These are phyloP conservation scores for Potorous gilbertii DNA, from an alignment of 2,797 vertebrate genomes.

Conservation along the genomic window DNA sequence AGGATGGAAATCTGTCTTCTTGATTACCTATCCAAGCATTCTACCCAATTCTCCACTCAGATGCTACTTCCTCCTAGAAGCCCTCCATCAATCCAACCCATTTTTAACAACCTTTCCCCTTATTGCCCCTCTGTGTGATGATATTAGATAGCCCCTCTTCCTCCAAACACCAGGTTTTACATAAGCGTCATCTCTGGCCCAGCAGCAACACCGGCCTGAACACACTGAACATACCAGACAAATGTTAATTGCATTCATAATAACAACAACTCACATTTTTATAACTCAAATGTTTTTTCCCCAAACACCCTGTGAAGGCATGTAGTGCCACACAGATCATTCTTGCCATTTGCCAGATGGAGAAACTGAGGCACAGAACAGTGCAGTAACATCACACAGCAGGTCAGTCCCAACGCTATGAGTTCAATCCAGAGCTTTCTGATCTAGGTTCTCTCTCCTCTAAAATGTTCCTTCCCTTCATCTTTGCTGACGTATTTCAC, in stretches of 20 bases:
- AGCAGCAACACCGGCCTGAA: not conserved
- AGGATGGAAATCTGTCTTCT: not conserved
- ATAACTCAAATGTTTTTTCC: not conserved
- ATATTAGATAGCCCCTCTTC: not conserved
- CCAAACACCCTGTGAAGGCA: not conserved
- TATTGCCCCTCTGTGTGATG: not conserved
- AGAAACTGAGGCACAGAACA: not conserved
- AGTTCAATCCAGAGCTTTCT: not conserved
- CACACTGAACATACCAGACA: not conserved
- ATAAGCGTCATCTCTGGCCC: not conserved
- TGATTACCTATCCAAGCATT: not conserved
- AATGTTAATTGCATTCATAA: not conserved
- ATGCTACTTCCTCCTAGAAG: not conserved
- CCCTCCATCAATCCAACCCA: not conserved
- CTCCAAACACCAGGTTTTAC: not conserved
- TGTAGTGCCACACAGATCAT: not conserved
- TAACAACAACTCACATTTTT: not conserved
- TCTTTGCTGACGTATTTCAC: not conserved
- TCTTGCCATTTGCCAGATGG: not conserved
- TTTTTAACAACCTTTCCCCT: not conserved
- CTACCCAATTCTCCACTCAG: not conserved
- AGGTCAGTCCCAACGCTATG: not conserved
- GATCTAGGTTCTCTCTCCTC: not conserved
- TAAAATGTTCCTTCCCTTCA: not conserved
- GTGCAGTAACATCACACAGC: not conserved